Evolutionary conservation across 2,888 invertebrate species (phyloP), one percentile per base, ranked within the genome.

Genomic region (Pristionchus arcanus): DNA sequence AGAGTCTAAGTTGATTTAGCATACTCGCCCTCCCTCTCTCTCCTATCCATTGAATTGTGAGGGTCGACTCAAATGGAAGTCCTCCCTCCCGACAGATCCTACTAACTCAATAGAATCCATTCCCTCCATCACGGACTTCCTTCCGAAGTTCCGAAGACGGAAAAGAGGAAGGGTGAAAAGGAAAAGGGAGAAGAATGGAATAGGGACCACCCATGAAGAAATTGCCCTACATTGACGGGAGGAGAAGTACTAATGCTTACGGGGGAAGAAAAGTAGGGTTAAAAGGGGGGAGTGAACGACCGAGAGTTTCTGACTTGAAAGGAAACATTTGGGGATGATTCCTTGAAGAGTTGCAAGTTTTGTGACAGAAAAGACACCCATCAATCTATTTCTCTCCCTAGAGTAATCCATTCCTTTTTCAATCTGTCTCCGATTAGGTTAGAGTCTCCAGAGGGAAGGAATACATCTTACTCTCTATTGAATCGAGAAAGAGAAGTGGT

Each of bases 331-430:
- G 15, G 42, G 13, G 42, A 42, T 42, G 31, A 77, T 77, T 42
- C 77, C 37, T 77, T 77, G 71, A 37, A 74, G 71, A 34, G 34
- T 74, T 74, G 77, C 77, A 77, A 77, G 77, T 42, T 37, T 77
- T 77, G 77, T 42, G 77, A 77, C 37, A 77, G 77, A 11, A 11
- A 19, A 16, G 37, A 4, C 25, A 3, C 11, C 77, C 77, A 77
- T 77, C 77, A 77, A 77, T 77, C 77, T 42, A 25, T 13, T 37
- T 19, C 37, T 16, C 42, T 77, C 77, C 77, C 77, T 42, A 77
- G 77, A 42, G 77, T 77, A 77, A 77, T 77, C 77, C 77, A 77
- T 77, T 42, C 77, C 77, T 77, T 77, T 77, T 42, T 42, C 77
- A 77, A 77, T 77, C 42, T 77, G 25, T 77, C 25, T 42, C 77